Percentiles rank a stretch among this genome's conserved stretches.
These are phyloP conservation scores for Meandrusa payeni DNA, from an alignment of 2,888 invertebrate genomes.

Conservation along the genomic window DNA sequence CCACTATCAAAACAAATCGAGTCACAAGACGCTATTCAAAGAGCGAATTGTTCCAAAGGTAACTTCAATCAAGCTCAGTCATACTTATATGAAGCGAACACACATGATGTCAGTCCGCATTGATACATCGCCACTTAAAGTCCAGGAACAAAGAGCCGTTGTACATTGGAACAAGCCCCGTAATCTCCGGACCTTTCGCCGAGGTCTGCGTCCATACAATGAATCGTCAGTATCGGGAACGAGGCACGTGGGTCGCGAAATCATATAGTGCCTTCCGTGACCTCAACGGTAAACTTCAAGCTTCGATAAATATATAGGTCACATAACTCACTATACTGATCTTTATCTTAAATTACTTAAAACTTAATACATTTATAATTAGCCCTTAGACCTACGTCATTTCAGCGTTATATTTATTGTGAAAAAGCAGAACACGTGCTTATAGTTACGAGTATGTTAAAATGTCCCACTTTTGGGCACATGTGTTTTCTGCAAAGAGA, in stretches of 20 bases:
- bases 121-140: constrained; percentile 10
- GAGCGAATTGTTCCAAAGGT: constrained; percentile 2
- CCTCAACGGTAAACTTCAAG: constrained; percentile 10
- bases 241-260: constrained; percentile 10
- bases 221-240: background rate
- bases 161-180: background rate
- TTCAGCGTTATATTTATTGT: too few species aligned
- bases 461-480: too few species aligned
- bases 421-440: too few species aligned
- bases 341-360: too few species aligned
- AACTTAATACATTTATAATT: too few species aligned
- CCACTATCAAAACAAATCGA: too few species aligned
- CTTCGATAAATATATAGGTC: constrained; percentile 8
- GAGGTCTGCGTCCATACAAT: constrained; percentile 3
- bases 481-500: too few species aligned
- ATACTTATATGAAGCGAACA: constrained; percentile 5
- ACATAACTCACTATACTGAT: too few species aligned
- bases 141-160: constrained; percentile 11
- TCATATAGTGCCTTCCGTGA: constrained; percentile 7
- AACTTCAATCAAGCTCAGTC: background rate
- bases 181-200: constrained; percentile 19
- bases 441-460: too few species aligned
- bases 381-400: too few species aligned
- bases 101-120: constrained; percentile 1
- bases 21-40: background rate